Evolutionary conservation across 2,888 invertebrate genomes (phyloP).

Genomic region (Elmis aenea): DNA sequence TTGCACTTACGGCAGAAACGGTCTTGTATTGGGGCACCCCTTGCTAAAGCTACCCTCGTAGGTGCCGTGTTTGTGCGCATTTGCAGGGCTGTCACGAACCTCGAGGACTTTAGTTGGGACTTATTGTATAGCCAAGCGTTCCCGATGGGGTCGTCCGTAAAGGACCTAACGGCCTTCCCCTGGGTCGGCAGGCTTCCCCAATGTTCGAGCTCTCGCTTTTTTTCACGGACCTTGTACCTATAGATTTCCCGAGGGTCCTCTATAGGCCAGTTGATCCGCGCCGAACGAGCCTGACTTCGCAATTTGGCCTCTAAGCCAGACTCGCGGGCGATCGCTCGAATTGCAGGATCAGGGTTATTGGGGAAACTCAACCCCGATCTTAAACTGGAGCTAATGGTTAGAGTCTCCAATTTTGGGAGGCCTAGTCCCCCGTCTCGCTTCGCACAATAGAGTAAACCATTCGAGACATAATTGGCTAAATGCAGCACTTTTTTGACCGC

Average conservation of each 20-base stretch:
- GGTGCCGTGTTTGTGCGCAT: constrained; percentile 31
- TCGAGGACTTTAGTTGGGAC: constrained; percentile 28
- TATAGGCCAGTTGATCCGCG: constrained; percentile 24
- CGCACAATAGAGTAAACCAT: not conserved
- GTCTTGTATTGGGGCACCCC: constrained; percentile 25
- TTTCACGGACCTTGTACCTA: constrained; percentile 12
- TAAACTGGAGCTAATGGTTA: constrained; percentile 16
- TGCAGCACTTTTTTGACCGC: not conserved
- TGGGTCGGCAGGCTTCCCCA: constrained; percentile 27
- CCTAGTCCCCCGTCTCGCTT: constrained; percentile 1
- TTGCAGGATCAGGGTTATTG: constrained; percentile 24
- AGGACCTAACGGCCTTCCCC: constrained; percentile 28
- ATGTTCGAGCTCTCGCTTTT: constrained; percentile 24
- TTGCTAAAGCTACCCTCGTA: constrained; percentile 25
- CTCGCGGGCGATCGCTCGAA: constrained; percentile 26
- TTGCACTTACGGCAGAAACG: constrained; percentile 30
- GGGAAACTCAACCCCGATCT: constrained; percentile 11
- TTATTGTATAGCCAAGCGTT: constrained; percentile 28
- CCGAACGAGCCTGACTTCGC: constrained; percentile 18
- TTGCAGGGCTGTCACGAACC: constrained; percentile 29
- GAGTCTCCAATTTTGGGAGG: not conserved
- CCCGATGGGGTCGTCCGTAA: constrained; percentile 25
- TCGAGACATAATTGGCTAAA: not conserved
- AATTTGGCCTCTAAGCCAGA: constrained; percentile 25
- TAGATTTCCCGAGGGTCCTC: constrained; percentile 6